Evolutionary conservation across 2,113 vertebrate genomes (phyloP), one percentile per base, ranked within the genome.

Genomic region (Otis tarda): DNA sequence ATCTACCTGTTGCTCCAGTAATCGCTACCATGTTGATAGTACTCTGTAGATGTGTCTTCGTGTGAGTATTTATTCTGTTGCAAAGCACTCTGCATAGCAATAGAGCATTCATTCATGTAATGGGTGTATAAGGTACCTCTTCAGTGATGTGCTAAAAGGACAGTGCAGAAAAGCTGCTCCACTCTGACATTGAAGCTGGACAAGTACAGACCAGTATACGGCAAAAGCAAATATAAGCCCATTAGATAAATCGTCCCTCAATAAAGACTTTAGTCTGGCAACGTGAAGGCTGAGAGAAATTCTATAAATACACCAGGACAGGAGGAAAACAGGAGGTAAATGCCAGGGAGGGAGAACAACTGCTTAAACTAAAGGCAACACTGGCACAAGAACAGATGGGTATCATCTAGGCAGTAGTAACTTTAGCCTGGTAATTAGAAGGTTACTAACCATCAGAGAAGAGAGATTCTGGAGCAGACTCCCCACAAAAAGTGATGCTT

Each of bases 21-120:
- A 85, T 85, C 19, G 1, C 49, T 85, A 82, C 53, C 28, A 37
- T 30, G 50, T 79, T 90, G 80, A 63, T 70, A 75, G 25, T 45
- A 82, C 25, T 82, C 75, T 27, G n/a, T 83, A 84, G 69, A 35
- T 87, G 84, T 92, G 39, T 94, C 57, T 89, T 92, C 57, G 17
- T 67, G 21, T 60, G 73, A 84, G n/a, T 81, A 80, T 78, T 88
- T 96, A 59, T 78, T 86, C 80, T 79, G 49, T 68, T 95, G 91
- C 68, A 92, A 71, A 87, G 65, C 45, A 55, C 41, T 76, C 39
- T 83, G 70, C 55, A 22, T 61, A 65, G 77, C 65, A 73, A 37
- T 35, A 83, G 41, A 69, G 33, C 37, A 35, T 76, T 85, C 53
- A 53, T 61, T 89, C 74, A 43, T 73, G 87, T 92, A 60, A 79